Evolutionary conservation across 2,113 vertebrate genomes (phyloP), one percentile per base, ranked within the genome.

Genomic region (Miniopterus natalensis): DNA sequence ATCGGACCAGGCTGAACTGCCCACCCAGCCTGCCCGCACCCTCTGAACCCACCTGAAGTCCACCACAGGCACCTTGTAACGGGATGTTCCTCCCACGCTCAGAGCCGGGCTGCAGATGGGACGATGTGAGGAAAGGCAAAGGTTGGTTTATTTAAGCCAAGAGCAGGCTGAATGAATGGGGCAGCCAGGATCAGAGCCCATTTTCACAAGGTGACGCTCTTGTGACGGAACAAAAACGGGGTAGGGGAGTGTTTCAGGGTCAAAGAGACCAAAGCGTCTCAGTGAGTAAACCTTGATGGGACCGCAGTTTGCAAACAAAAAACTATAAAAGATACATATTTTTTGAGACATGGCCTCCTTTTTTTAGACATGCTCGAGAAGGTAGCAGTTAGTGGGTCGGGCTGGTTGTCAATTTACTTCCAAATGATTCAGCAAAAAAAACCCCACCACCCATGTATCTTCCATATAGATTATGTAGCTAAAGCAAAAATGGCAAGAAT

Each of bases 41-140:
- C 55, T 66, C 53, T 61, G 53, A 55, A 1, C 8, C 40, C 70
- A 27, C 40, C 3, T 36, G 85, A 59, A 47, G n/a, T 8, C 47
- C 15, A 0, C 55, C 25, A 25, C 36, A 42, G 42, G 42, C 61
- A 20, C 29, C 0, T 6, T 3, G 53, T 36, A 6, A 23, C 13
- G 31, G n/a, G 45, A 14, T 4, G 23, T 20, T 51, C 20, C 47
- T 40, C 70, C 57, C 23, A 4, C 1, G 0, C 9, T 3, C 14
- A 18, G 3, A 21, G 27, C 0, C 3, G 59, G 17, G 31, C 2
- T 36, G 29, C 57, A 15, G 20, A 13, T 12, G 51, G 36, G 55
- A 2, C 13, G 42, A 29, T 31, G 1, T 25, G 21, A 63, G 47
- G 40, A 66, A 17, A 71, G 31, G 40, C 23, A 20, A 6, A 55